Percentiles rank a stretch among this genome's conserved stretches.
Evolutionary conservation across 2,797 vertebrate species (phyloP).

Genomic region (Gambelia wislizenii): DNA sequence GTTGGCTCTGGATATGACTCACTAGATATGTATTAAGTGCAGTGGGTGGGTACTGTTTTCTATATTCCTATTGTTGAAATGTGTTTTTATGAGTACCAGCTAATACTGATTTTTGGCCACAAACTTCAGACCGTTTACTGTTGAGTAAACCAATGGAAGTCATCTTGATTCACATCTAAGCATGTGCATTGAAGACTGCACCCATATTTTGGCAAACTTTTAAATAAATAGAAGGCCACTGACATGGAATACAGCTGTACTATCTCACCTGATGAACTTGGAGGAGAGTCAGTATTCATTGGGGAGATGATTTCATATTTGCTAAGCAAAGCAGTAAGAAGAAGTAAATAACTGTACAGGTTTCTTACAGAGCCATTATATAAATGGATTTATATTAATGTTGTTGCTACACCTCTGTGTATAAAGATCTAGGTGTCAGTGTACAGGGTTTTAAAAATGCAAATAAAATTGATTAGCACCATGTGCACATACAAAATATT

Average conservation of each 20-base stretch:
- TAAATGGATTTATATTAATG: neutral
- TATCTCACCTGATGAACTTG: slow-evolving; percentile 55
- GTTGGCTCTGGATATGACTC: slow-evolving; percentile 63
- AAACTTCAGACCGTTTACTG: neutral
- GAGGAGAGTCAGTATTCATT: slow-evolving; percentile 48
- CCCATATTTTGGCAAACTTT: slow-evolving; percentile 60
- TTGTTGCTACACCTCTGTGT: neutral
- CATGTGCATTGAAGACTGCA: neutral
- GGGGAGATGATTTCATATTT: neutral
- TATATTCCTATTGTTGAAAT: slow-evolving; percentile 65
- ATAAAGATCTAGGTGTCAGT: slow-evolving; percentile 1
- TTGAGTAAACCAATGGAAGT: neutral
- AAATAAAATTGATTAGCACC: neutral
- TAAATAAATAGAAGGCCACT: slow-evolving; percentile 30
- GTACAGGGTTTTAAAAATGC: neutral
- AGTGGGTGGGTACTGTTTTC: slow-evolving; percentile 66
- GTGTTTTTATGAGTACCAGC: slow-evolving; percentile 32
- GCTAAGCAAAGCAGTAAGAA: neutral
- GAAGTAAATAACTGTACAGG: neutral
- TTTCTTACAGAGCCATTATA: slow-evolving; percentile 9
- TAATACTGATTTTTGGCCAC: slow-evolving; percentile 45
- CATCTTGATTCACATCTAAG: neutral
- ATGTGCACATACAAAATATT: neutral
- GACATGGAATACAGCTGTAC: slow-evolving; percentile 47
- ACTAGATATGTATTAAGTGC: slow-evolving; percentile 58